phyloP scores from a whole-genome alignment of 2,797 vertebrate species.

The Eptatretus atami region DNA sequence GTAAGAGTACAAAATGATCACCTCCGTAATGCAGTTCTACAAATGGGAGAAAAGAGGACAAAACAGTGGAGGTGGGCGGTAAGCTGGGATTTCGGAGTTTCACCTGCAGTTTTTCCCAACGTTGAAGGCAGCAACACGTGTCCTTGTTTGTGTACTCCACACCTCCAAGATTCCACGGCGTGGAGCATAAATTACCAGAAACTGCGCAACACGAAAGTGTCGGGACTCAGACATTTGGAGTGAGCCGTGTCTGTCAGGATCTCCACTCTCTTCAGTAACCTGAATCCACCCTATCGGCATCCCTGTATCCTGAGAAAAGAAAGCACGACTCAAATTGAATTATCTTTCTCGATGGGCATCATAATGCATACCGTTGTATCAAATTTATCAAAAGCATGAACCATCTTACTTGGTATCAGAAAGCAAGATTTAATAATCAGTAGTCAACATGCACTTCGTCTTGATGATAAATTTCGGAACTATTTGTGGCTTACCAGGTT shows the following conservation, averaged over 20 bases:
- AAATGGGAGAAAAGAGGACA: too few species aligned
- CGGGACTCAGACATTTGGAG: conserved; percentile 33
- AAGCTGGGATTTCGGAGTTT: background rate
- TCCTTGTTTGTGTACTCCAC: conserved; percentile 74
- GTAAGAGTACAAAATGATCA: too few species aligned
- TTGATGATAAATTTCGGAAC: too few species aligned
- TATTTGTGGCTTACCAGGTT: too few species aligned
- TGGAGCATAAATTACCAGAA: conserved; percentile 72
- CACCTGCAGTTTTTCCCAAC: conserved; percentile 88
- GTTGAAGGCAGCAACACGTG: conserved; percentile 66
- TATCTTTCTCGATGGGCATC: too few species aligned
- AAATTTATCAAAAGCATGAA: too few species aligned
- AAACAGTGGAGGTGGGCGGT: too few species aligned
- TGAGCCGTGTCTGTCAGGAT: conserved; percentile 28
- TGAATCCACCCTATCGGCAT: conserved; percentile 96
- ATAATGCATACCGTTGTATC: too few species aligned
- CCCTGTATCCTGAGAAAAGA: conserved; percentile 38
- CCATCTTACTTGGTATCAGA: too few species aligned
- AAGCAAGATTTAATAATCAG: too few species aligned
- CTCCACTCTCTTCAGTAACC: conserved; percentile 41
- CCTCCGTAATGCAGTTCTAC: too few species aligned
- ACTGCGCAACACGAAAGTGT: conserved; percentile 55
- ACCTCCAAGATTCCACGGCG: conserved; percentile 78
- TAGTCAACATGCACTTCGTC: too few species aligned
- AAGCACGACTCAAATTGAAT: background rate